Percentiles rank a stretch among this genome's conserved stretches.
phyloP scores from a whole-genome alignment of 2,113 vertebrate genomes.

The Eulemur rufifrons region DNA sequence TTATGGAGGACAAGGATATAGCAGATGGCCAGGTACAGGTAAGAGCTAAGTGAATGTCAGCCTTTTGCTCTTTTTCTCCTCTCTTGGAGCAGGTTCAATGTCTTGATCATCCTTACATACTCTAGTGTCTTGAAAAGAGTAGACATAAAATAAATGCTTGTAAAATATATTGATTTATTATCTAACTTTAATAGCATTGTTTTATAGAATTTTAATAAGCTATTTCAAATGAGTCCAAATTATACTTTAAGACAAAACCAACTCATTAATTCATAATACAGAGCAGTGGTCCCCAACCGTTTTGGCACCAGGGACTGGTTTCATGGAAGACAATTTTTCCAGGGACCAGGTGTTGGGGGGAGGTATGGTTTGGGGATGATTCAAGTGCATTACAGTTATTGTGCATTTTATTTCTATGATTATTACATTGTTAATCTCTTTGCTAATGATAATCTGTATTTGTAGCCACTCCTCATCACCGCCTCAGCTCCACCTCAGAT shows the following conservation, averaged over 20 bases:
- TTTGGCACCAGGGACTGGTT: too few relatives aligned
- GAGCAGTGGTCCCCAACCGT: too few relatives aligned
- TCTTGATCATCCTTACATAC: not conserved
- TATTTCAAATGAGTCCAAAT: not conserved
- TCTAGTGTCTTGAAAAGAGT: not conserved
- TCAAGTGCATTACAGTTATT: too few relatives aligned
- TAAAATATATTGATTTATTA: not conserved
- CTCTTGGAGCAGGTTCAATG: not conserved
- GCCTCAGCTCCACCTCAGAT: too few relatives aligned
- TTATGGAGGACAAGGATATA: not conserved
- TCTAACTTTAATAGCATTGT: not conserved
- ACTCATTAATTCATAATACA: not conserved
- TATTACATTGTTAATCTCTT: too few relatives aligned
- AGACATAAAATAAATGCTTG: not conserved
- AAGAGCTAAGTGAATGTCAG: not conserved
- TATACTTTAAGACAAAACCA: not conserved
- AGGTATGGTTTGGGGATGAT: too few relatives aligned
- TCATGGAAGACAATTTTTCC: too few relatives aligned
- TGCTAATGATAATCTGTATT: too few relatives aligned
- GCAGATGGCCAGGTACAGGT: not conserved
- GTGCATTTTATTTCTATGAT: too few relatives aligned
- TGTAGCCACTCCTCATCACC: too few relatives aligned
- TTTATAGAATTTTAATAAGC: not conserved
- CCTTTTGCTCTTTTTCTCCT: not conserved
- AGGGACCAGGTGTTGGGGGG: too few relatives aligned